A percentile compares a stretch with the other conserved stretches of the same genome.
Evolutionary conservation across 2,797 vertebrate species (phyloP).

Genomic region (Smutsia gigantea): DNA sequence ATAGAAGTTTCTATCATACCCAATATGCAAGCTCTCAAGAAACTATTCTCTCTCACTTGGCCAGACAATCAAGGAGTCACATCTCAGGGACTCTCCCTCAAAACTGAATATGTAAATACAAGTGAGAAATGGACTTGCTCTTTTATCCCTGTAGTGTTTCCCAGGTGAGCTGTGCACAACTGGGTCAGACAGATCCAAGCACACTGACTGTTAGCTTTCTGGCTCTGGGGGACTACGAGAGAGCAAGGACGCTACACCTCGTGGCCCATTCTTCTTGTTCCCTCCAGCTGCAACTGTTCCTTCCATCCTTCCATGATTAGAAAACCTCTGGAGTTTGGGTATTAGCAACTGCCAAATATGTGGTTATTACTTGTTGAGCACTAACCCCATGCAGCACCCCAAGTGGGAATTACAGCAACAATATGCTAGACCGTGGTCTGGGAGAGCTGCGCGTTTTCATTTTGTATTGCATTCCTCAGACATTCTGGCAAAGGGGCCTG

Average conservation of each 20-base stretch:
- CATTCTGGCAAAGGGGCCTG: conserved; percentile 21
- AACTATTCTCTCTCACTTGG: neutral
- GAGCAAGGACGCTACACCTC: neutral
- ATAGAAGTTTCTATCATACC: neutral
- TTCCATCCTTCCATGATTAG: neutral
- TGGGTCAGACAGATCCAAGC: neutral
- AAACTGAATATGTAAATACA: neutral
- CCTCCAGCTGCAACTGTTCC: neutral
- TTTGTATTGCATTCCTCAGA: conserved; percentile 54
- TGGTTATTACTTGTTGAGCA: neutral
- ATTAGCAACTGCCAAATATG: neutral
- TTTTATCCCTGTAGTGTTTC: neutral
- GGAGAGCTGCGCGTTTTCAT: neutral
- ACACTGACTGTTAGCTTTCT: neutral
- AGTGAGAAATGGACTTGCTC: neutral
- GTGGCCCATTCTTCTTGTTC: neutral
- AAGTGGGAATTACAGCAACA: conserved; percentile 50
- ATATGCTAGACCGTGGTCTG: neutral
- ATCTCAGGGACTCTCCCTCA: neutral
- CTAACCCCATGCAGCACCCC: neutral
- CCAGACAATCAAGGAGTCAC: neutral
- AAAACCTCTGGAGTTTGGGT: conserved; percentile 4
- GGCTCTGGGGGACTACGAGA: neutral
- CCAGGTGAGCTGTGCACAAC: neutral
- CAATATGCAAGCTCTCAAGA: neutral